Base-by-base conservation (phyloP, 2,888 invertebrate species). In the Cephus spinipes region DNA sequence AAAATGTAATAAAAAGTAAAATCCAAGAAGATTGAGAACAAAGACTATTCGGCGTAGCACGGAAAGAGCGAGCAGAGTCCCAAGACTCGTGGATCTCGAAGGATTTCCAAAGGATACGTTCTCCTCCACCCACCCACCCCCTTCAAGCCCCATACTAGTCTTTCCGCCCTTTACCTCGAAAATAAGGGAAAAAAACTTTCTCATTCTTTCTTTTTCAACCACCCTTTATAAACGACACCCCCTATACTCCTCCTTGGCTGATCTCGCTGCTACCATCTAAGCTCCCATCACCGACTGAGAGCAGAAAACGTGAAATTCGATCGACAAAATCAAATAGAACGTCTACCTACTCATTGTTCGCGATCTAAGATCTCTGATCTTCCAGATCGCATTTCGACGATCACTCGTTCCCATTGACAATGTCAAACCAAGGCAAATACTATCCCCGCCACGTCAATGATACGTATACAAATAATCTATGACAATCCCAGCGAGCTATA, bases 391-490 rank as follows among this genome's bases (percentile, higher is more conserved):
- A 31, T 32, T 71, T 71, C 71, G 30, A 32, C 31, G 31, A 31
- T 33, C 31, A 71, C 30, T 31, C 33, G 71, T 71, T 71, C 71
- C 4, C 30, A 71, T 71, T 33, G 71, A 33, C 71, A 71, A 33
- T 71, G 71, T 71, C 33, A 71, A 71, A 71, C 71, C 71, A 33
- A 71, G 71, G 71, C 71, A 71, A 71, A 71, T 33, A 71, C 33
- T 30, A 23, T 55, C 55, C 23, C 23, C 23, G 23, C 23, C 23
- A 55, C 55, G 55, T 55, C 23, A 55, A 55, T 23, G 55, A 55
- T 55, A 23, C 55, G 23, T 23, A 9, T 23, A 55, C 55, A 55
- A 55, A 55, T 55, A 55, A 23, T 23, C 23, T 9, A 23, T 9
- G 55, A 55, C 23, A 9, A 55, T 23, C 23, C 23, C 55, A 23